Evolutionary conservation across 30 jellyfish, hydroid and myxozoan species (phyloP).

Genomic region (Aurelia sp.): DNA sequence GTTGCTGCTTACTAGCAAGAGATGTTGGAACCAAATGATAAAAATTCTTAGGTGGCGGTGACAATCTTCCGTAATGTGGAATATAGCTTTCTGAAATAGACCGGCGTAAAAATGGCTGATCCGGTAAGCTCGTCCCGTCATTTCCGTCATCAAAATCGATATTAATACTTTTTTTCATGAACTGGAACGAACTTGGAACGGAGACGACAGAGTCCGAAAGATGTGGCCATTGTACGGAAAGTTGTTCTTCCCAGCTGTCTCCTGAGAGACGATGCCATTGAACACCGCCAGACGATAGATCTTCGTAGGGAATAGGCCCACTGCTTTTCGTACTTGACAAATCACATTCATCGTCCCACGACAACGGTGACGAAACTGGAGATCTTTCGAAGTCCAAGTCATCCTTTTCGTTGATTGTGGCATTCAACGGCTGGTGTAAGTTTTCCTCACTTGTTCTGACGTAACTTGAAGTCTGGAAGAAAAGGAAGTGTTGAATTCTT

Average conservation of each 20-base stretch:
- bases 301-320: constrained; percentile 45
- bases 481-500: background rate
- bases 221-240: constrained; percentile 38
- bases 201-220: constrained; percentile 70
- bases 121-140: constrained; percentile 1
- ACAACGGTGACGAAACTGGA: constrained; percentile 58
- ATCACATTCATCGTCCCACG: constrained; percentile 64
- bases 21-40: constrained; percentile 84
- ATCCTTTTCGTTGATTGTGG: constrained; percentile 14
- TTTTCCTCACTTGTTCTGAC: constrained; percentile 14
- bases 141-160: constrained; percentile 19
- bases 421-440: background rate
- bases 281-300: constrained; percentile 40
- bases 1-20: constrained; percentile 7
- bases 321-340: constrained; percentile 26
- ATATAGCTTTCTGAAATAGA: constrained; percentile 62
- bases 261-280: constrained; percentile 75
- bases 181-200: constrained; percentile 70
- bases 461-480: constrained; percentile 22
- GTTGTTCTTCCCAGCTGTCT: constrained; percentile 65
- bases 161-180: constrained; percentile 20
- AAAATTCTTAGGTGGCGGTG: constrained; percentile 89
- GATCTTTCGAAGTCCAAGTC: constrained; percentile 27
- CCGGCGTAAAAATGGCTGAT: constrained; percentile 25
- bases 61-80: constrained; percentile 55